Percentiles rank a stretch among this genome's conserved stretches.
Conservation (phyloP, 1,140 invertebrate genomes). For the Leptinotarsa defecta region DNA sequence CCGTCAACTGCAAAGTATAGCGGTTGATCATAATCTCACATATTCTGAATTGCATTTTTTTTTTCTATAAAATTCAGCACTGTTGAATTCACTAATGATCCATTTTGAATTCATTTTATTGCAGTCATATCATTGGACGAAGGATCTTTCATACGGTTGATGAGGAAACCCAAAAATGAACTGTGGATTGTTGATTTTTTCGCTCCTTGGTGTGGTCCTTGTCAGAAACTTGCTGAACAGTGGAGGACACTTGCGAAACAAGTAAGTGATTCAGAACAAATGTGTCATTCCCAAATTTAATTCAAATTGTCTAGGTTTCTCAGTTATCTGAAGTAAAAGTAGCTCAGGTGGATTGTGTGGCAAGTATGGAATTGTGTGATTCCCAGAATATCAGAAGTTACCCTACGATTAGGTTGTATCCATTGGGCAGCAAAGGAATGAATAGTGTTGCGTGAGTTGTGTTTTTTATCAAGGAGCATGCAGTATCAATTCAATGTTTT, state of each 20-base stretch:
- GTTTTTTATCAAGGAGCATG: slow-evolving; percentile 57
- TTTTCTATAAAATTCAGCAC: too few species aligned
- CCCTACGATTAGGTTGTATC: slow-evolving; percentile 74
- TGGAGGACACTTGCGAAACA: slow-evolving; percentile 80
- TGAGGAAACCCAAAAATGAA: slow-evolving; percentile 65
- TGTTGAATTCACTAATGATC: too few species aligned
- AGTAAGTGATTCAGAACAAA: slow-evolving; percentile 38
- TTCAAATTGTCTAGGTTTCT: slow-evolving; percentile 56
- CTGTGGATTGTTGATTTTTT: slow-evolving; percentile 88
- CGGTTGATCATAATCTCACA: too few species aligned
- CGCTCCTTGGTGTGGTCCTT: slow-evolving; percentile 83
- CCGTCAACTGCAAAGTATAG: too few species aligned
- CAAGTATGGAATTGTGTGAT: slow-evolving; percentile 63
- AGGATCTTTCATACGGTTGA: slow-evolving; percentile 64
- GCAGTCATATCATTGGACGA: slow-evolving; percentile 55
- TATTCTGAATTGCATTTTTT: too few species aligned
- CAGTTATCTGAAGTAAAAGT: slow-evolving; percentile 62
- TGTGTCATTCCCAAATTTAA: too few species aligned
- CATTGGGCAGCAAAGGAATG: slow-evolving; percentile 59
- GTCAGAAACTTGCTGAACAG: slow-evolving; percentile 76
- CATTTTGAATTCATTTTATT: background rate
- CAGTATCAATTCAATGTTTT: background rate
- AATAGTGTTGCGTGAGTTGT: slow-evolving; percentile 61
- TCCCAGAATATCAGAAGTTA: slow-evolving; percentile 68
- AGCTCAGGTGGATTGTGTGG: slow-evolving; percentile 73